Evolutionary conservation across 2,797 vertebrate genomes (phyloP), one percentile per base, ranked within the genome.

Genomic region (Lepilemur septentrionalis): DNA sequence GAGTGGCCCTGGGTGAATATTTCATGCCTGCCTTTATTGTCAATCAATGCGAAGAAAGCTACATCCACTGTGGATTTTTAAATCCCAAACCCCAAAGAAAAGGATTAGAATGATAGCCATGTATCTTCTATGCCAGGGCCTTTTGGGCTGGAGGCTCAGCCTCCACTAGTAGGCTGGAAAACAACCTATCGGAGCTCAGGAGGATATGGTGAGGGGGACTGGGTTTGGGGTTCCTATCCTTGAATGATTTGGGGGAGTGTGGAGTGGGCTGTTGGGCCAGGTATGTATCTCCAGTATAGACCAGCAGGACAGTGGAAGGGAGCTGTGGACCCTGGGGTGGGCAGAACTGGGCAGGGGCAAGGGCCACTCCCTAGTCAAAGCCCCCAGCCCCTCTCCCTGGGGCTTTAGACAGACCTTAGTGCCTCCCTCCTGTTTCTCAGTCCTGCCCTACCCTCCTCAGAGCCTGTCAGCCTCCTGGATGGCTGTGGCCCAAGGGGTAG

Each of bases 21-120:
- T 98, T 99, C 97, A 99, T 98, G 98, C 89, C 78, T 95, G 96
- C 89, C 97, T 98, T 98, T 98, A 99, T 98, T 98, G 98, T 97
- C 98, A 98, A 98, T 99, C 98, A 98, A 98, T 96, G 97, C 28
- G 88, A 89, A 97, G 97, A 98, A 97, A 98, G 96, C 96, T 95
- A 76, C 89, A 97, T 96, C 80, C 96, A 97, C 93, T 91, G 96
- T 97, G 96, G 93, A 94, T 96, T 97, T 98, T 94, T 32, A 97
- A 97, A 96, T 95, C 90, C 95, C 96, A 97, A 94, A 94, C 76
- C 89, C 81, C 91, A 93, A 91, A 94, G 97, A 97, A 96, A 97
- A 96, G 93, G 80, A 93, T 90, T 97, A 93, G 80, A 97, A 97
- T 94, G 96, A 97, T 97, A 98, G 94, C 88, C 76, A 96, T 98